Percentiles rank a stretch among this genome's conserved stretches.
Evolutionary conservation across 1,140 invertebrate genomes (phyloP).

Genomic region (Danaus melanippus): DNA sequence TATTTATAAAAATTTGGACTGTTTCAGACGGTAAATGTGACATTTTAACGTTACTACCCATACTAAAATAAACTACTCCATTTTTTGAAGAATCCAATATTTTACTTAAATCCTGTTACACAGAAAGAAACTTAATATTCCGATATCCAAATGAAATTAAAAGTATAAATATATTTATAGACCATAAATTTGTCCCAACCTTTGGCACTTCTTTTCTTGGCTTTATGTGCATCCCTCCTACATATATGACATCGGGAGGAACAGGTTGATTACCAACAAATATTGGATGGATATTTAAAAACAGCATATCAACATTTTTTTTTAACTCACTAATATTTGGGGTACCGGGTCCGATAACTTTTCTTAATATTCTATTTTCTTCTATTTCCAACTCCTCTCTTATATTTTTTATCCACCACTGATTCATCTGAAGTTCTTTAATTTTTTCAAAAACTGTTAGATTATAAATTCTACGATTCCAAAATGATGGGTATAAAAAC

Average conservation of each 20-base stretch:
- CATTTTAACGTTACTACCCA: too few relatives aligned
- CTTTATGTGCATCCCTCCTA: conserved; percentile 64
- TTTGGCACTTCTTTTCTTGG: conserved; percentile 34
- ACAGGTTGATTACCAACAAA: conserved; percentile 53
- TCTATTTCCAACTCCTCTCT: conserved; percentile 1
- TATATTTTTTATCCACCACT: conserved; percentile 11
- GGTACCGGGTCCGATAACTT: conserved; percentile 23
- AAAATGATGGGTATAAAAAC: conserved; percentile 17
- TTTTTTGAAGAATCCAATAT: too few relatives aligned
- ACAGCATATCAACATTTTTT: conserved; percentile 67
- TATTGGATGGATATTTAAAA: conserved; percentile 67
- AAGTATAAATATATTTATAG: too few relatives aligned
- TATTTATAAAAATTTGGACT: too few relatives aligned
- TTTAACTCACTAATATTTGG: conserved; percentile 39
- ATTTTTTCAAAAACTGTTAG: conserved; percentile 20
- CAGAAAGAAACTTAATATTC: too few relatives aligned
- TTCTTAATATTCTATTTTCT: conserved; percentile 19
- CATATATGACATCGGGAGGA: conserved; percentile 56
- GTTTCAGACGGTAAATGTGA: too few relatives aligned
- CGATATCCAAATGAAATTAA: too few relatives aligned
- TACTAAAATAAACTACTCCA: too few relatives aligned
- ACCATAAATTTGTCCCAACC: conserved; percentile 9
- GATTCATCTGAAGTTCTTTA: conserved; percentile 17
- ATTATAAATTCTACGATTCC: conserved; percentile 19
- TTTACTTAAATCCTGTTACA: too few relatives aligned